phyloP scores from a whole-genome alignment of 2,113 vertebrate genomes.

The Callocephalon fimbriatum region DNA sequence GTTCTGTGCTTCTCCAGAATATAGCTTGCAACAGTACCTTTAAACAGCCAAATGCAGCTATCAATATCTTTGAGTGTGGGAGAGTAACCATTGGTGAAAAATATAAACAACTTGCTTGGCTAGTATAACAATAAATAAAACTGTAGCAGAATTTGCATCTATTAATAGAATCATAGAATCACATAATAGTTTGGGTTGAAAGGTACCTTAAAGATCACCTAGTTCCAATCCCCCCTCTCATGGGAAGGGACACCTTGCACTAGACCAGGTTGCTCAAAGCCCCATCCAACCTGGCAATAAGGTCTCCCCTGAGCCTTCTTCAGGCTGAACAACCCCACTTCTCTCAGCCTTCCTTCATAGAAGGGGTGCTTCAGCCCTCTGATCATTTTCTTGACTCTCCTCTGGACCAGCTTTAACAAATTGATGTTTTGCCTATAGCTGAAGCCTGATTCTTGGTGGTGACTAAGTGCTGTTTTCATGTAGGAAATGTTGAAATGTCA shows the following conservation, averaged over 20 bases:
- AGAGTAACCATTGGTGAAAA: neutral
- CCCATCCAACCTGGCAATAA: accelerated
- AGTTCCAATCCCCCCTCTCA: accelerated
- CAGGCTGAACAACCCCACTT: neutral
- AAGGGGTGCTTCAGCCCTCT: neutral
- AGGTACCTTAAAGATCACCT: neutral
- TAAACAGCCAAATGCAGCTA: neutral
- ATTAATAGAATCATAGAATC: neutral
- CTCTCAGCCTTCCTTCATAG: neutral
- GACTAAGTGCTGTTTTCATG: neutral
- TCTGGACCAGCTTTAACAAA: neutral
- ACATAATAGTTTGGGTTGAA: neutral
- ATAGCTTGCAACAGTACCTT: neutral
- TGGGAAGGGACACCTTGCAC: neutral
- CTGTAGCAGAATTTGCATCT: neutral
- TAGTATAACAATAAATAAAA: neutral
- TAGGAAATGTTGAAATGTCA: neutral
- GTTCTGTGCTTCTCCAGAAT: neutral
- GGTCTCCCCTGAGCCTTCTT: neutral
- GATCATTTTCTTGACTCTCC: accelerated
- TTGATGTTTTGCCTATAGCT: neutral
- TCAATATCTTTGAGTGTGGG: neutral
- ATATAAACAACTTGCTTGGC: neutral
- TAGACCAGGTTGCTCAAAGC: neutral
- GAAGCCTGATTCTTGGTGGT: neutral